Evolutionary conservation across 2,888 invertebrate species (phyloP).

Genomic region (Nephrotoma appendiculata): DNA sequence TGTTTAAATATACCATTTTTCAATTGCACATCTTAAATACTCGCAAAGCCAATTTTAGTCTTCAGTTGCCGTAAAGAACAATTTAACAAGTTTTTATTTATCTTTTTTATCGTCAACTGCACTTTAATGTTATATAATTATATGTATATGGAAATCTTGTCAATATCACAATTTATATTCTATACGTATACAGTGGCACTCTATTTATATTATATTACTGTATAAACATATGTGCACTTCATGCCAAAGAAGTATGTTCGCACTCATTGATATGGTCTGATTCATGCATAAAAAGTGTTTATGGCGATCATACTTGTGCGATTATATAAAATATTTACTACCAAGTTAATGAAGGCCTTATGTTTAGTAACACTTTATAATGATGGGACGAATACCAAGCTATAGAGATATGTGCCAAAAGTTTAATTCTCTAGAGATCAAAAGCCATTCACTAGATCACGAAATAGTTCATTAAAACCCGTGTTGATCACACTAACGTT

Average conservation of each 20-base stretch:
- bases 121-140: background rate
- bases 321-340: background rate
- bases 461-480: no score
- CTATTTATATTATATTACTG: background rate
- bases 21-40: background rate
- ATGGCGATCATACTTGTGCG: background rate
- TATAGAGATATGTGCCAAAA: no score
- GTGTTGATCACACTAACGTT: no score
- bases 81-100: background rate
- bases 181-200: background rate
- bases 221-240: background rate
- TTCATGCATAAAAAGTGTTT: background rate
- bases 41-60: background rate
- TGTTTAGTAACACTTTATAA: no score
- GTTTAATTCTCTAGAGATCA: no score
- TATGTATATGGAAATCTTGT: background rate
- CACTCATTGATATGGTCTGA: background rate
- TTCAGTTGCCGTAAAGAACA: background rate
- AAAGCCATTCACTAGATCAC: no score
- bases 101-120: background rate
- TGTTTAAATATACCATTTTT: no score
- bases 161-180: background rate
- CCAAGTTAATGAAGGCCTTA: background rate
- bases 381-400: no score
- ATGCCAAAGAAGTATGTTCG: background rate